phyloP scores from a whole-genome alignment of 2,113 vertebrate species.

The Centropus bengalensis region DNA sequence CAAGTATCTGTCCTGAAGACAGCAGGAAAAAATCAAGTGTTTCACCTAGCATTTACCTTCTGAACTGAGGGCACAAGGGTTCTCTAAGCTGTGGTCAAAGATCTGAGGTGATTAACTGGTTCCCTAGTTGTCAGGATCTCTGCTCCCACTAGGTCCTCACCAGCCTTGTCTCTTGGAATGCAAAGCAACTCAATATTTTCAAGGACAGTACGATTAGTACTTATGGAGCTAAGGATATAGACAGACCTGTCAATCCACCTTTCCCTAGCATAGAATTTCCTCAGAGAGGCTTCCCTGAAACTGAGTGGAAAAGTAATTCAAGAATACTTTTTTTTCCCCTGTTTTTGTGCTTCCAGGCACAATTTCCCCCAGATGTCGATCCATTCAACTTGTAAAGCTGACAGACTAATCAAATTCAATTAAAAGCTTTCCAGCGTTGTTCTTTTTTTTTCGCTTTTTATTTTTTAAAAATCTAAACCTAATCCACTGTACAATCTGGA shows the following conservation, averaged over 20 bases:
- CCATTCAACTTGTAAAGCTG: constrained; percentile 5
- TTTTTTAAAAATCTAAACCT: neutral
- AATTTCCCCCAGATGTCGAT: constrained; percentile 21
- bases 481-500: constrained; percentile 26
- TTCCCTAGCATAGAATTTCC: neutral
- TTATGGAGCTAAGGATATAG: neutral
- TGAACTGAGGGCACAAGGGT: neutral
- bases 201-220: neutral
- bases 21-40: neutral
- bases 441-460: neutral
- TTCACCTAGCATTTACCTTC: neutral
- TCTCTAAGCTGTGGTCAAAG: neutral
- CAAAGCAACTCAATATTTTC: neutral
- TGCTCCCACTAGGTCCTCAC: neutral
- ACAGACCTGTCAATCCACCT: neutral
- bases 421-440: neutral
- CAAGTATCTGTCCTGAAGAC: neutral
- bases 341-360: neutral
- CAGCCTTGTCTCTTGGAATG: neutral
- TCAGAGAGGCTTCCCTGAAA: neutral
- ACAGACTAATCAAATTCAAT: neutral
- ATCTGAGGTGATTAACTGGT: neutral
- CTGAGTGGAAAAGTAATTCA: neutral
- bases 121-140: neutral
- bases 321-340: neutral